Conservation (phyloP, 35 echinoderm and acorn worm genomes). For the Ophioderma brevispina region DNA sequence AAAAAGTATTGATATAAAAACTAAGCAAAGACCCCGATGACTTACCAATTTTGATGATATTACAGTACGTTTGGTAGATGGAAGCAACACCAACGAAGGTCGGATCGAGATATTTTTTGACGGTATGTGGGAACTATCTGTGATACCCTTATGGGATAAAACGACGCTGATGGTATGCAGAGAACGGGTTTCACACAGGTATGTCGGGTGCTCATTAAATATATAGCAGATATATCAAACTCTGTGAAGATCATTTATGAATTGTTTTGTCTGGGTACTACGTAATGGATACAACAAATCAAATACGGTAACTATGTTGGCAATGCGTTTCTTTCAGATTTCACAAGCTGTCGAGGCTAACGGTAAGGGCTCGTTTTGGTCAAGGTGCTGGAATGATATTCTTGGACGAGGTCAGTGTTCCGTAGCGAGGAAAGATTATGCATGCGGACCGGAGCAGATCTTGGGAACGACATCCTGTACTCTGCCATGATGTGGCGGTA, state of each 20-base stretch:
- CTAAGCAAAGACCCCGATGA: too few species aligned
- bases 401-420: conserved; percentile 63
- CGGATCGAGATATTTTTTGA: background rate
- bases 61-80: background rate
- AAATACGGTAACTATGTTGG: background rate
- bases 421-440: too few species aligned
- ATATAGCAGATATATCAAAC: background rate
- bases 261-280: too few species aligned
- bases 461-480: too few species aligned
- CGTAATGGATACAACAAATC: background rate
- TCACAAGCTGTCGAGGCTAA: background rate
- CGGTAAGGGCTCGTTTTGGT: conserved; percentile 24
- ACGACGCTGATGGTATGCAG: background rate
- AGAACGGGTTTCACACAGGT: conserved; percentile 3
- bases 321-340: too few species aligned
- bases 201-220: too few species aligned
- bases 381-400: conserved; percentile 31
- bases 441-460: conserved; percentile 12
- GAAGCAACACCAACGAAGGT: background rate
- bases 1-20: too few species aligned
- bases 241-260: too few species aligned
- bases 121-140: background rate
- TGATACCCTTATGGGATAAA: background rate
- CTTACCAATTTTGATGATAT: too few species aligned
- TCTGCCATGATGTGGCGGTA: too few species aligned